Evolutionary conservation across 2,113 vertebrate genomes (phyloP).

Genomic region (Genyomyrus donnyi): DNA sequence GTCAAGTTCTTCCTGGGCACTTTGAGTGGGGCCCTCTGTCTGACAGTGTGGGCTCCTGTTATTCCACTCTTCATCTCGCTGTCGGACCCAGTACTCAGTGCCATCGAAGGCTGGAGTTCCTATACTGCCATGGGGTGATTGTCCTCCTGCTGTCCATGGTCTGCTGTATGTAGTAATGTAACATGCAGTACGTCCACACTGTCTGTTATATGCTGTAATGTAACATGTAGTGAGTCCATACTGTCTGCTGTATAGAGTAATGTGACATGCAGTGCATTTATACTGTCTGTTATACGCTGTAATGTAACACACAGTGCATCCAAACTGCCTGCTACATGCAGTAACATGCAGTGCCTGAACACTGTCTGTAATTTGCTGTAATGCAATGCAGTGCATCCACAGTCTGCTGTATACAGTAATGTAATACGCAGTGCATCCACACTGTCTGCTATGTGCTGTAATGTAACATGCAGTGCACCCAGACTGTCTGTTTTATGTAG

Average conservation of each 20-base stretch:
- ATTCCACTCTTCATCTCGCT: slow-evolving; percentile 79
- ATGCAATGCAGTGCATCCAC: background rate
- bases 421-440: no score
- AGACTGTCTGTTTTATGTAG: background rate
- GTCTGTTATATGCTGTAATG: no score
- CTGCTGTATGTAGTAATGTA: background rate
- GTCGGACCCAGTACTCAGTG: slow-evolving; percentile 78
- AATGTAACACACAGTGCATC: background rate
- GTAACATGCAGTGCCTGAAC: background rate
- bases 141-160: background rate
- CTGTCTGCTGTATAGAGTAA: background rate
- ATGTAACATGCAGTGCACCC: no score
- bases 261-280: background rate
- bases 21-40: slow-evolving; percentile 66
- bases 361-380: no score
- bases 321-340: background rate
- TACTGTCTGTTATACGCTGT: background rate
- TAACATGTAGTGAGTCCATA: background rate
- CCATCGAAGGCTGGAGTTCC: slow-evolving; percentile 81
- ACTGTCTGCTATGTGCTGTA: no score
- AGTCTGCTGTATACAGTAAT: no score
- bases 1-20: slow-evolving; percentile 78
- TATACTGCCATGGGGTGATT: slow-evolving; percentile 45
- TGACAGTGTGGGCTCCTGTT: slow-evolving; percentile 82
- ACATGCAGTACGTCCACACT: no score